phyloP scores from a whole-genome alignment of 2,888 invertebrate species.

The Callyntrura sp. region DNA sequence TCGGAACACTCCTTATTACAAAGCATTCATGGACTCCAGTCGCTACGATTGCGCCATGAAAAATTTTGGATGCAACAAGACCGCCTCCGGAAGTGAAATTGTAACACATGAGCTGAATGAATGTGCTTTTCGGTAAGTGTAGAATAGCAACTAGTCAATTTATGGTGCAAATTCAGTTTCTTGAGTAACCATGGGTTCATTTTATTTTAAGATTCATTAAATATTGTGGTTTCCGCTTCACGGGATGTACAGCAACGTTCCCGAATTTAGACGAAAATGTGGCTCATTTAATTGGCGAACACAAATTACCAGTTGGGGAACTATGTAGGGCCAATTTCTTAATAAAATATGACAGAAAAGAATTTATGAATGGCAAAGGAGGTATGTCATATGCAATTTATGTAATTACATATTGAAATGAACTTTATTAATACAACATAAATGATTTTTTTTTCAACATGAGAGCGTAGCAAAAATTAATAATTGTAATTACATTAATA shows the following conservation, averaged over 20 bases:
- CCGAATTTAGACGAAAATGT: neutral
- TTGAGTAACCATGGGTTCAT: no score
- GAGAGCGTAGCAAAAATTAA: no score
- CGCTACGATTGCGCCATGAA: neutral
- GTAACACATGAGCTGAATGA: neutral
- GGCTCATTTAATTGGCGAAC: constrained; percentile 13
- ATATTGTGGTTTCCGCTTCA: neutral
- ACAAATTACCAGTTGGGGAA: neutral
- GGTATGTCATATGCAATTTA: neutral
- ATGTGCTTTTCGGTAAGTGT: constrained; percentile 5
- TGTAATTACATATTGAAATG: no score
- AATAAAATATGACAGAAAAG: constrained; percentile 33
- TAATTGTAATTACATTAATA: no score
- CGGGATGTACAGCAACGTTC: neutral
- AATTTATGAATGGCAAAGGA: neutral
- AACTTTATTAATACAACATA: no score
- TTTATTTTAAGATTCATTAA: neutral
- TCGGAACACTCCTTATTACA: constrained; percentile 21
- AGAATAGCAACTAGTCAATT: neutral
- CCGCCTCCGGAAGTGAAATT: neutral
- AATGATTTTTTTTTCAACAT: no score
- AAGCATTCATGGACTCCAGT: neutral
- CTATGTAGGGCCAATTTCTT: neutral
- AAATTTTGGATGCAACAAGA: constrained; percentile 7
- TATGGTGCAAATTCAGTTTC: neutral